Conservation (phyloP, 1,140 invertebrate genomes). For the Triops longicaudatus region DNA sequence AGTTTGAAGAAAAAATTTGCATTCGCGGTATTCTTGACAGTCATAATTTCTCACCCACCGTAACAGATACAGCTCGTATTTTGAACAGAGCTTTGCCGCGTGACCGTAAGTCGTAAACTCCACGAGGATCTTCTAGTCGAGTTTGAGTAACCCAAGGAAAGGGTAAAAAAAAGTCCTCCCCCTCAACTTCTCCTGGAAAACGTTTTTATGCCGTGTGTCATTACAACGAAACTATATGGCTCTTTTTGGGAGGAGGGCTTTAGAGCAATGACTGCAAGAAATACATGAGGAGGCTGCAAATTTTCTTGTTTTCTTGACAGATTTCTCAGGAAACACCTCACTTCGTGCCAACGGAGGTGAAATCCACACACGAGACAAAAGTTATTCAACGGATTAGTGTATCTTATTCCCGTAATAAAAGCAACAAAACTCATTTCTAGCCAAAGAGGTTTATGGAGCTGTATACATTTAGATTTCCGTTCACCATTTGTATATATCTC, state of each 20-base stretch:
- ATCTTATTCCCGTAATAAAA: too few species aligned
- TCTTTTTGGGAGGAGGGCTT: not conserved
- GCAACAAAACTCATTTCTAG: too few species aligned
- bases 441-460: too few species aligned
- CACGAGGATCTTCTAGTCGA: not conserved
- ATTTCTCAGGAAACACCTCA: not conserved
- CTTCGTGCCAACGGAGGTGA: not conserved
- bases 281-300: not conserved
- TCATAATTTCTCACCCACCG: slow-evolving; percentile 1
- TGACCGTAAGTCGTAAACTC: not conserved
- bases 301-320: slow-evolving; percentile 2
- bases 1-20: not conserved
- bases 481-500: too few species aligned
- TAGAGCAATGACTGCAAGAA: not conserved
- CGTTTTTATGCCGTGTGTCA: not conserved
- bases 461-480: too few species aligned
- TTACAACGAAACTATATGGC: not conserved
- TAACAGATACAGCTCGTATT: not conserved
- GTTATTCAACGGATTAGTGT: too few species aligned
- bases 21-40: not conserved
- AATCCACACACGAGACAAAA: not conserved
- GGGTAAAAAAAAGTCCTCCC: not conserved
- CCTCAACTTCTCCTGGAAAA: not conserved
- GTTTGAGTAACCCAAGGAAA: not conserved
- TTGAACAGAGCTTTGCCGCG: not conserved